These are phyloP conservation scores for Indicator maculatus DNA, from an alignment of 2,113 vertebrate genomes.

Conservation along the genomic window DNA sequence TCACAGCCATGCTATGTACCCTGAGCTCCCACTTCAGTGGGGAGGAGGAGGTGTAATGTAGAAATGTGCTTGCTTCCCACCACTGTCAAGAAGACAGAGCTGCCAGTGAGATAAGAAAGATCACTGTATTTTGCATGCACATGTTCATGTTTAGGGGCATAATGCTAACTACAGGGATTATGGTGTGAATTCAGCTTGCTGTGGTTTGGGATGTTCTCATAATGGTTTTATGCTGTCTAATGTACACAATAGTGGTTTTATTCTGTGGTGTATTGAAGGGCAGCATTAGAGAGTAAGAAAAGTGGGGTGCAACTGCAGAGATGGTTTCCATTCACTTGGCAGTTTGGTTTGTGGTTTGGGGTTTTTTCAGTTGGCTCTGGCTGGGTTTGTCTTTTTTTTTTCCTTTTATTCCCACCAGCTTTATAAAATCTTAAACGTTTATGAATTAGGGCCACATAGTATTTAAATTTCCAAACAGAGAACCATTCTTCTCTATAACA, in stretches of 20 bases:
- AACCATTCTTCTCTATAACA: slow-evolving; percentile 66
- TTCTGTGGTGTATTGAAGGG: neutral
- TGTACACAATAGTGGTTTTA: neutral
- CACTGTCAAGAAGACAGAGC: neutral
- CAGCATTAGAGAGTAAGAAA: neutral
- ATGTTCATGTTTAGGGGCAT: neutral
- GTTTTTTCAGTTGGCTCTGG: neutral
- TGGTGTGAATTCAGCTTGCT: neutral
- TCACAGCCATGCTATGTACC: neutral
- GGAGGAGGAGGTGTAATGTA: neutral
- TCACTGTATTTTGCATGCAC: neutral
- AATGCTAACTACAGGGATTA: neutral
- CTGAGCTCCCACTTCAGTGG: neutral
- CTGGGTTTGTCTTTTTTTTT: slow-evolving; percentile 27
- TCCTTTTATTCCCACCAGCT: slow-evolving; percentile 43
- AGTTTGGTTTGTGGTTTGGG: neutral
- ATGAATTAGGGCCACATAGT: slow-evolving; percentile 56
- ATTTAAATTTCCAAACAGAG: slow-evolving; percentile 70
- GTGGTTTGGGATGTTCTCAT: neutral
- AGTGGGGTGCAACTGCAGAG: neutral
- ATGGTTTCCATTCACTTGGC: slow-evolving; percentile 35
- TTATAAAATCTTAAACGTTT: slow-evolving; percentile 70
- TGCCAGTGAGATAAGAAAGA: neutral
- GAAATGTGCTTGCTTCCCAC: neutral
- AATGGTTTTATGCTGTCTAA: neutral